These are phyloP conservation scores for Tetheella fluctuosa DNA, from an alignment of 2,888 invertebrate species.

Conservation along the genomic window DNA sequence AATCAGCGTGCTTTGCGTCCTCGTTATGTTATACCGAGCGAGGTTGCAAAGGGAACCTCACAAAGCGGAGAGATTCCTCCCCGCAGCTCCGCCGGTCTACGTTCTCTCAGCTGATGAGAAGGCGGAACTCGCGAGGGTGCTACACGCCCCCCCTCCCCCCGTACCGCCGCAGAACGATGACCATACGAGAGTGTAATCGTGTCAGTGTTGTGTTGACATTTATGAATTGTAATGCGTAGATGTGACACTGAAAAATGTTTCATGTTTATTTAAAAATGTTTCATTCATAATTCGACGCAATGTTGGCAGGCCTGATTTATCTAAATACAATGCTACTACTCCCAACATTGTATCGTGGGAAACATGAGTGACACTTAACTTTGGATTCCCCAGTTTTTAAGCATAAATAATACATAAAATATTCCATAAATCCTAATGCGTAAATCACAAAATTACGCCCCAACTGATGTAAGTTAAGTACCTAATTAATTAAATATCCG, in stretches of 20 bases:
- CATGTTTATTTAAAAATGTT: neutral
- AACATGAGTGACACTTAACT: too few species aligned
- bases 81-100: slow-evolving; percentile 87
- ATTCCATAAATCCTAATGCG: too few species aligned
- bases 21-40: slow-evolving; percentile 89
- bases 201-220: neutral
- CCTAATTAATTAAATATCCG: too few species aligned
- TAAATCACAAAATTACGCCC: too few species aligned
- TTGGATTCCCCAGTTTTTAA: too few species aligned
- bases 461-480: too few species aligned
- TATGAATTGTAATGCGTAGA: neutral
- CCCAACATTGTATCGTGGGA: too few species aligned
- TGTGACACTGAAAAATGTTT: neutral
- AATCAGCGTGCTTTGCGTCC: slow-evolving; percentile 89
- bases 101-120: slow-evolving; percentile 88
- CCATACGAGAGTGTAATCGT: slow-evolving; percentile 58
- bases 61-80: slow-evolving; percentile 85
- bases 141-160: slow-evolving; percentile 68
- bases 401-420: too few species aligned
- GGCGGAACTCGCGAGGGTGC: slow-evolving; percentile 75
- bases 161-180: slow-evolving; percentile 52
- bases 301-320: too few species aligned
- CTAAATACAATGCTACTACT: too few species aligned
- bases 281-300: too few species aligned
- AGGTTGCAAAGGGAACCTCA: slow-evolving; percentile 79